Evolutionary conservation across 2,113 vertebrate species (phyloP).

Genomic region (Clinocottus analis): DNA sequence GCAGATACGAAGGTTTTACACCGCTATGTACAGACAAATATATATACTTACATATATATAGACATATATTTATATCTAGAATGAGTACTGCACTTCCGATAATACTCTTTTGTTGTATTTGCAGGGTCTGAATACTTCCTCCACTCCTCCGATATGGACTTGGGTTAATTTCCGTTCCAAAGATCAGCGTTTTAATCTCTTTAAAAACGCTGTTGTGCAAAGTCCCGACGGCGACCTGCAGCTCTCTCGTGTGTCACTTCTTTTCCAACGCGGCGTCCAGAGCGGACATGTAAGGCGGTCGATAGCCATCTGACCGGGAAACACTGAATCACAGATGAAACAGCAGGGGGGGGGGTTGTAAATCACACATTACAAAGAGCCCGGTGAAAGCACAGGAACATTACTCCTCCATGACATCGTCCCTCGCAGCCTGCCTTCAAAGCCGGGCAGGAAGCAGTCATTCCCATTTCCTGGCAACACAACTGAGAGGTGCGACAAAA

Average conservation of each 20-base stretch:
- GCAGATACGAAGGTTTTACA: too few relatives aligned
- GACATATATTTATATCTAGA: background rate
- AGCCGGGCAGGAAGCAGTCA: slow-evolving; percentile 81
- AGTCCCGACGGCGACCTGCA: slow-evolving; percentile 1
- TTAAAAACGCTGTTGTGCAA: slow-evolving; percentile 9
- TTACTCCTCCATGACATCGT: slow-evolving; percentile 58
- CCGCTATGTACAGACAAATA: too few relatives aligned
- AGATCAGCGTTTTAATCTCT: background rate
- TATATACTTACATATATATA: too few relatives aligned
- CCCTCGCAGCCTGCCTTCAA: slow-evolving; percentile 73
- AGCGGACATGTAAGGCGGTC: slow-evolving; percentile 68
- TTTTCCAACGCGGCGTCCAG: slow-evolving; percentile 41
- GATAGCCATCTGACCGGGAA: slow-evolving; percentile 77
- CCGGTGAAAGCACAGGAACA: slow-evolving; percentile 76
- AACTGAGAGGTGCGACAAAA: slow-evolving; percentile 64
- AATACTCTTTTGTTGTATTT: background rate
- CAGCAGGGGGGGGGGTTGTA: slow-evolving; percentile 60
- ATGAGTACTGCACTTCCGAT: background rate
- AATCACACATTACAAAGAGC: slow-evolving; percentile 81
- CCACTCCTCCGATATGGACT: background rate
- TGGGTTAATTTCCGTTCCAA: background rate
- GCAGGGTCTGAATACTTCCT: background rate
- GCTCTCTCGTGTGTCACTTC: background rate
- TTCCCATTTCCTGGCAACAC: slow-evolving; percentile 76
- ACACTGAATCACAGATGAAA: slow-evolving; percentile 81